Conservation (phyloP, 2,797 vertebrate genomes). For the Alectoris magna region DNA sequence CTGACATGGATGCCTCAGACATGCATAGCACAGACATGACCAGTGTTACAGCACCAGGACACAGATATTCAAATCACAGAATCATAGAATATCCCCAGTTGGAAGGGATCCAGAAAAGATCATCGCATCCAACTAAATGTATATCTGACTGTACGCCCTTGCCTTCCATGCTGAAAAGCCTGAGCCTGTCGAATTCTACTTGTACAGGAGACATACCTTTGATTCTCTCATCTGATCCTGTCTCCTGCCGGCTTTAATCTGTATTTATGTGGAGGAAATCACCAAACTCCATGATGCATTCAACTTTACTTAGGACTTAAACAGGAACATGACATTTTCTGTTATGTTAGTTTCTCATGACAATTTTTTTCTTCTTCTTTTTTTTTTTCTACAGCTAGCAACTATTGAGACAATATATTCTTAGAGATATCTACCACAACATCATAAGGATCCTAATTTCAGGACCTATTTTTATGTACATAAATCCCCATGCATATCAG, state of each 20-base stretch:
- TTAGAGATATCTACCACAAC: neutral
- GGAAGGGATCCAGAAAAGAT: neutral
- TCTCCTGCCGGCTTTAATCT: neutral
- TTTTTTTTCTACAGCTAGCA: neutral
- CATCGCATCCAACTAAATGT: neutral
- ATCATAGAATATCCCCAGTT: neutral
- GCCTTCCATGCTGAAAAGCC: neutral
- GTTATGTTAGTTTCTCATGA: neutral
- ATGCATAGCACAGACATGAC: neutral
- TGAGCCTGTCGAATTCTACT: neutral
- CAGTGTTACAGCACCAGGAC: neutral
- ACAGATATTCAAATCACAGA: neutral
- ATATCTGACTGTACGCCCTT: neutral
- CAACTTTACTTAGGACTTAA: neutral
- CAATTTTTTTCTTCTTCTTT: neutral
- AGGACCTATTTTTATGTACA: fast-evolving
- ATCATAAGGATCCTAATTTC: neutral
- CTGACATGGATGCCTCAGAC: neutral
- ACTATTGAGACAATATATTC: neutral
- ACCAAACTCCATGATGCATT: neutral
- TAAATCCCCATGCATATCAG: neutral
- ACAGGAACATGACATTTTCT: neutral
- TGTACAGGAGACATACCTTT: neutral
- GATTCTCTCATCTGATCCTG: neutral
- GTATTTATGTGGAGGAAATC: neutral